These are phyloP conservation scores for Drosophila pseudotakahashii DNA, from an alignment of 2,888 invertebrate species.

Conservation along the genomic window DNA sequence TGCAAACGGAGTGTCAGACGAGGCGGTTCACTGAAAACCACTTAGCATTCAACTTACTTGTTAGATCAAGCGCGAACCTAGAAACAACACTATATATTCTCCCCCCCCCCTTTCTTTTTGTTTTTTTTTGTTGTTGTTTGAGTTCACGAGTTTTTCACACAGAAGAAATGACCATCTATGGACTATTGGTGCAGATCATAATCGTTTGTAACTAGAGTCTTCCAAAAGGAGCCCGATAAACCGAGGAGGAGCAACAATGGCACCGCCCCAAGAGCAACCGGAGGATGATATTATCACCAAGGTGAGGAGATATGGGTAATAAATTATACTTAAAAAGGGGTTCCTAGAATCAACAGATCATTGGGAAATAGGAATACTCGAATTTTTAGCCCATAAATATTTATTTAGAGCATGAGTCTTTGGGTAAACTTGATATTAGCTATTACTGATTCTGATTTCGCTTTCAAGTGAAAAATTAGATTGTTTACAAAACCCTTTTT, in stretches of 20 bases:
- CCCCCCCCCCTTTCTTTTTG: neutral
- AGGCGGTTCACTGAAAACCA: slow-evolving; percentile 45
- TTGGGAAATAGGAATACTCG: no score
- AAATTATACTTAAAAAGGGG: no score
- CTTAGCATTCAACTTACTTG: slow-evolving; percentile 15
- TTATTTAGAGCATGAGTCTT: no score
- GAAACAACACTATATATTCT: slow-evolving; percentile 8
- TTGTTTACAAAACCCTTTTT: neutral
- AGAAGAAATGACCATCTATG: slow-evolving; percentile 82
- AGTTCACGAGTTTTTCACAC: slow-evolving; percentile 22
- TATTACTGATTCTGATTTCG: neutral
- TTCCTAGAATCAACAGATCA: no score
- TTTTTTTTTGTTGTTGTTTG: slow-evolving; percentile 12
- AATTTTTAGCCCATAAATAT: no score
- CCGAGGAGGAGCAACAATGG: slow-evolving; percentile 34
- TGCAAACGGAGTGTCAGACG: slow-evolving; percentile 60
- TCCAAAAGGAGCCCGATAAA: neutral
- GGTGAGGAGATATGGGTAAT: slow-evolving; percentile 49
- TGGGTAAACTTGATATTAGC: no score
- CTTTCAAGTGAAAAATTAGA: neutral
- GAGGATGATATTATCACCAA: slow-evolving; percentile 73
- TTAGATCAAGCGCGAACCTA: slow-evolving; percentile 40
- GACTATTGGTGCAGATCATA: slow-evolving; percentile 83
- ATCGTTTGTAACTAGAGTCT: slow-evolving; percentile 75
- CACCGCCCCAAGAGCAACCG: slow-evolving; percentile 62